phyloP scores from a whole-genome alignment of 2,797 vertebrate genomes.

The Lemur catta region DNA sequence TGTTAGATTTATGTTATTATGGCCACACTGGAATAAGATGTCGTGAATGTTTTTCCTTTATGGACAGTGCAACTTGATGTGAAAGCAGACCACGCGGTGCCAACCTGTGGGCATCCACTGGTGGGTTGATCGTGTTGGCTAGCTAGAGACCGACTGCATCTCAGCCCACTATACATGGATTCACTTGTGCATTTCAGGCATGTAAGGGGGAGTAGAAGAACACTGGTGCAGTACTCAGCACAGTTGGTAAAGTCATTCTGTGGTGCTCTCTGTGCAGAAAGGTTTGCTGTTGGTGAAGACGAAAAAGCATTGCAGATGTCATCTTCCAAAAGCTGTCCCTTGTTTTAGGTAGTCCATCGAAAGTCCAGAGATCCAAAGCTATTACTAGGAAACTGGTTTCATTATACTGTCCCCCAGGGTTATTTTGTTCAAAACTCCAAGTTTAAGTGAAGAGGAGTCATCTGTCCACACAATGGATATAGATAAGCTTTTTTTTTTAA shows the following conservation, averaged over 20 bases:
- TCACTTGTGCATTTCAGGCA: background rate
- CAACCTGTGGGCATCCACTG: background rate
- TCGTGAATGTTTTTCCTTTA: background rate
- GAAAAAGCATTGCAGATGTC: background rate
- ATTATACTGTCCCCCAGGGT: constrained; percentile 69
- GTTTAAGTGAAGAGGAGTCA: constrained; percentile 78
- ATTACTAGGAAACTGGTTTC: constrained; percentile 51
- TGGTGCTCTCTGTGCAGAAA: constrained; percentile 45
- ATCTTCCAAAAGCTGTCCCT: constrained; percentile 51
- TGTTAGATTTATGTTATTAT: background rate
- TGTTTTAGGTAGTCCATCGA: constrained; percentile 32
- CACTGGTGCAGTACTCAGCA: background rate
- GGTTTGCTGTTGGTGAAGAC: background rate
- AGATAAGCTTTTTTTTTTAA: constrained; percentile 85
- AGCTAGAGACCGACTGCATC: background rate
- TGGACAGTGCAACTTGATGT: background rate
- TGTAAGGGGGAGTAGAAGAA: background rate
- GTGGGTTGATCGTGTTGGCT: background rate
- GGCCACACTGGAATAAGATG: background rate
- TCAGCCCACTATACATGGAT: background rate
- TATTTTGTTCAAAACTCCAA: constrained; percentile 81
- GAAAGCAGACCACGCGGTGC: background rate
- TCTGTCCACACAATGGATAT: constrained; percentile 84
- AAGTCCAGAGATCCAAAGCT: background rate
- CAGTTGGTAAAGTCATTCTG: background rate